phyloP scores from a whole-genome alignment of 2,797 vertebrate genomes.

The Astyanax mexicanus region DNA sequence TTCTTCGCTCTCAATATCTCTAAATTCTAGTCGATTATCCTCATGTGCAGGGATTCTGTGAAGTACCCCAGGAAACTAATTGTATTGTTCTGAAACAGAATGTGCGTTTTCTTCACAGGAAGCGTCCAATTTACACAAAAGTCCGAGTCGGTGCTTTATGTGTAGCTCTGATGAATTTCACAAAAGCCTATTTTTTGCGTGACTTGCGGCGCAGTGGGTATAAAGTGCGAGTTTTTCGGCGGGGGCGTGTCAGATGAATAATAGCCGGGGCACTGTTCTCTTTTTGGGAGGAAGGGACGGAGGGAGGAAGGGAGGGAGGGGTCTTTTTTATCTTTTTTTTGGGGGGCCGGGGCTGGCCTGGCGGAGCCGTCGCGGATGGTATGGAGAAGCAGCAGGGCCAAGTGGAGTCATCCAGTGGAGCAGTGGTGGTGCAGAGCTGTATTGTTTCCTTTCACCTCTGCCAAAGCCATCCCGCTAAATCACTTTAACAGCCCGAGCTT shows the following conservation, averaged over 20 bases:
- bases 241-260: constrained; percentile 40
- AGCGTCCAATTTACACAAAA: constrained; percentile 1
- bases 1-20: background rate
- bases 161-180: background rate
- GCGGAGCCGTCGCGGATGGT: constrained; percentile 11
- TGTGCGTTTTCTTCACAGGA: background rate
- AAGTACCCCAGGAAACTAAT: constrained; percentile 4
- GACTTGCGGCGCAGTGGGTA: background rate
- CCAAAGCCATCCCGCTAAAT: constrained; percentile 58
- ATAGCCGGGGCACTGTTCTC: constrained; percentile 27
- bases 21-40: background rate
- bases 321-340: background rate
- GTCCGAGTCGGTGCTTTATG: background rate
- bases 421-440: constrained; percentile 37
- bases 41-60: background rate
- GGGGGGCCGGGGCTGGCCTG: constrained; percentile 11
- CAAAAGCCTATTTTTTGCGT: too few relatives aligned
- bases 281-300: too few relatives aligned
- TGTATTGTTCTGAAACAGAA: constrained; percentile 3
- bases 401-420: constrained; percentile 42
- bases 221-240: constrained; percentile 21
- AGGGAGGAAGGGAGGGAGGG: too few relatives aligned
- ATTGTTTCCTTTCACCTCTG: constrained; percentile 59
- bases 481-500: constrained; percentile 62
- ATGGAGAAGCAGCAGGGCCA: constrained; percentile 45